phyloP scores from a whole-genome alignment of 2,888 invertebrate species.

The Drosophila cognata region DNA sequence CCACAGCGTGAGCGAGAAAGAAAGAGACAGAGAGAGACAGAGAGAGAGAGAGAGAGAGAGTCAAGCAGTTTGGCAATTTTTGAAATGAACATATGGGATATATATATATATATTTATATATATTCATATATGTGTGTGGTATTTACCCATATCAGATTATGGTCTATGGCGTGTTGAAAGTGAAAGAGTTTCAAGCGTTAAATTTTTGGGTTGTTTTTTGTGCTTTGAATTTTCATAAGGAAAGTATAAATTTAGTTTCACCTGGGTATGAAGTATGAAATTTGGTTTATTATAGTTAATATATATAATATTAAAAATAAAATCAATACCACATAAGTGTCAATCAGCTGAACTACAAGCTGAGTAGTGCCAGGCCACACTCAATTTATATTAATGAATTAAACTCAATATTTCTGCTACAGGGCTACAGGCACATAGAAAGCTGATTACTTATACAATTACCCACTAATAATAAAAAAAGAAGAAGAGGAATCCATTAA shows the following conservation, averaged over 20 bases:
- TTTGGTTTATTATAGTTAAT: background rate
- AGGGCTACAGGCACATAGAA: background rate
- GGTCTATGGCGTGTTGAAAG: constrained; percentile 30
- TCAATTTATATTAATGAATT: background rate
- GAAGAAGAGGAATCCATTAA: constrained; percentile 15
- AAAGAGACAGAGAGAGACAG: background rate
- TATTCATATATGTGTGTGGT: background rate
- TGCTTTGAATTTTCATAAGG: background rate
- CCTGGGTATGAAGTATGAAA: background rate
- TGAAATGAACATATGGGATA: constrained; percentile 35
- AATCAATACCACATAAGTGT: background rate
- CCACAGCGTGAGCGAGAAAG: background rate
- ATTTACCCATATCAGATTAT: constrained; percentile 13
- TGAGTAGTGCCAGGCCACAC: too few relatives aligned
- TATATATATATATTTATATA: background rate
- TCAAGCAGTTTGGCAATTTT: constrained; percentile 31
- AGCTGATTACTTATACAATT: constrained; percentile 2
- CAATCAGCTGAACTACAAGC: background rate
- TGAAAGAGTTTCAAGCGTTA: constrained; percentile 11
- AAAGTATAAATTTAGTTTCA: background rate
- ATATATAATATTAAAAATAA: background rate
- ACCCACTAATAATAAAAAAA: background rate
- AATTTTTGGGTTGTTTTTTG: background rate
- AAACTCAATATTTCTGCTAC: background rate
- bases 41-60: constrained; percentile 3